Evolutionary conservation across 1,140 invertebrate species (phyloP).

Genomic region (Caenorhabditis briggsae): DNA sequence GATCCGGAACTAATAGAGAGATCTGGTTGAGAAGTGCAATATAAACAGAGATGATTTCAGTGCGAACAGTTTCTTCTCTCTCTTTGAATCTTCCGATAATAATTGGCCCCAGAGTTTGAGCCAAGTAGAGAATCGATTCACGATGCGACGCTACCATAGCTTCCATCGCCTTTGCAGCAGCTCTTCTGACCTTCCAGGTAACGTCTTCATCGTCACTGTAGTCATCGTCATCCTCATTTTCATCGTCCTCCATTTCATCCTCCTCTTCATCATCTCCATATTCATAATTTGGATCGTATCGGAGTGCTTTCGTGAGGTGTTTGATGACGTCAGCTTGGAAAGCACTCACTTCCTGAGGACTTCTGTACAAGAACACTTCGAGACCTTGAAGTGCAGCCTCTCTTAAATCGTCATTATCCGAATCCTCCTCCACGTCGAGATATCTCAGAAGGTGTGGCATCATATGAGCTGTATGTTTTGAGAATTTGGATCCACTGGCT

Average conservation of each 20-base stretch:
- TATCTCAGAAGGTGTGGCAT: slow-evolving; percentile 57
- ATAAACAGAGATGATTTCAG: slow-evolving; percentile 96
- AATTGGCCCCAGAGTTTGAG: slow-evolving; percentile 86
- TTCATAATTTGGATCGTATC: slow-evolving; percentile 76
- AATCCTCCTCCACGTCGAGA: not conserved
- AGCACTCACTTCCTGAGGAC: slow-evolving; percentile 39
- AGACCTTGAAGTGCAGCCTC: slow-evolving; percentile 70
- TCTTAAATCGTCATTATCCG: slow-evolving; percentile 73
- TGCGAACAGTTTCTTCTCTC: slow-evolving; percentile 97
- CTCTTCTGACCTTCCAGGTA: slow-evolving; percentile 95
- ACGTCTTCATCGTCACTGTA: slow-evolving; percentile 90
- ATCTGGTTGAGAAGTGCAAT: slow-evolving; percentile 83
- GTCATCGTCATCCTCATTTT: slow-evolving; percentile 67
- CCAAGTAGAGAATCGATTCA: slow-evolving; percentile 8
- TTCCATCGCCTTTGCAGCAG: slow-evolving; percentile 96
- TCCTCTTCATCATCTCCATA: slow-evolving; percentile 73
- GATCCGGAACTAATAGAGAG: slow-evolving; percentile 63
- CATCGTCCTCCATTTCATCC: slow-evolving; percentile 77
- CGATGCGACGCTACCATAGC: slow-evolving; percentile 83
- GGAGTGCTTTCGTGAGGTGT: slow-evolving; percentile 14
- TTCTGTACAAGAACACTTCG: slow-evolving; percentile 61
- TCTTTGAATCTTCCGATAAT: slow-evolving; percentile 91
- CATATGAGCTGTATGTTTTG: slow-evolving; percentile 43
- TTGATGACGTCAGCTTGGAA: slow-evolving; percentile 63
- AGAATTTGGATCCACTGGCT: slow-evolving; percentile 31